Percentiles rank a stretch among this genome's conserved stretches.
phyloP scores from a whole-genome alignment of 2,113 vertebrate species.

The Panthera leo region DNA sequence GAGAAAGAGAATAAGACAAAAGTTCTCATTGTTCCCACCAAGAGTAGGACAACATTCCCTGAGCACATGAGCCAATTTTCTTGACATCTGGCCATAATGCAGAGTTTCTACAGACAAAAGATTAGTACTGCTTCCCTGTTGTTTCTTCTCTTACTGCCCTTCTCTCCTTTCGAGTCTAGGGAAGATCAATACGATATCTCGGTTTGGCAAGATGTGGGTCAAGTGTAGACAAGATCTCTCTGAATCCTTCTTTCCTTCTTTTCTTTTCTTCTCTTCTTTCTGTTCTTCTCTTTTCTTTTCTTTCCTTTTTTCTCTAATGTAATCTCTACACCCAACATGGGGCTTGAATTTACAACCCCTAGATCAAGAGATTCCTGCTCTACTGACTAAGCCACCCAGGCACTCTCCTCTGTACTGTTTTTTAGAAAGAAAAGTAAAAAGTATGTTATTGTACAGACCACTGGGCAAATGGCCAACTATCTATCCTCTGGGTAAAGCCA shows the following conservation, averaged over 20 bases:
- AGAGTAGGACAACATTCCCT: not conserved
- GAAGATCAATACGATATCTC: not conserved
- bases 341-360: no score
- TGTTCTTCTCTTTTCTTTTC: no score
- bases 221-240: not conserved
- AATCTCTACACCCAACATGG: no score
- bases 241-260: not conserved
- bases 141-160: not conserved
- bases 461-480: constrained; percentile 19
- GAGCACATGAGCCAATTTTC: not conserved
- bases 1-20: not conserved
- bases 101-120: not conserved
- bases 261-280: not conserved
- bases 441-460: constrained; percentile 20
- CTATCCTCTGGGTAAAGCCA: constrained; percentile 11
- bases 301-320: no score
- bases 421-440: not conserved
- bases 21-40: not conserved
- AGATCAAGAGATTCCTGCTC: no score
- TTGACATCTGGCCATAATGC: not conserved
- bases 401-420: not conserved
- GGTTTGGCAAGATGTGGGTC: not conserved
- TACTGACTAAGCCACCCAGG: no score
- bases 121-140: not conserved
- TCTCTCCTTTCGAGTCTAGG: not conserved